Evolutionary conservation across 2,888 invertebrate species (phyloP), one percentile per base, ranked within the genome.

Genomic region (Parasteatoda lunata): DNA sequence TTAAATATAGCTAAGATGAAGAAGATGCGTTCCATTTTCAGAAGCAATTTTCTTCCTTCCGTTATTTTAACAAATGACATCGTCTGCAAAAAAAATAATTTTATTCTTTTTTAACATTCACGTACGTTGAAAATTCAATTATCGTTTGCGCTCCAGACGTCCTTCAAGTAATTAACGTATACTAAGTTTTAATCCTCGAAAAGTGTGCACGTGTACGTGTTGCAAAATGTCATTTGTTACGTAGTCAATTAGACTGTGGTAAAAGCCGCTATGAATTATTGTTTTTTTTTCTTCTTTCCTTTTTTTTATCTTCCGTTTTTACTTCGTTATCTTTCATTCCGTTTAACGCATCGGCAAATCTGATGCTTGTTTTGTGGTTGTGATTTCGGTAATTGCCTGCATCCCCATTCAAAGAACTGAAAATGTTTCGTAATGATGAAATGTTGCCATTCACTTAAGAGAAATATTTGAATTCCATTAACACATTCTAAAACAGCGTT

Each of bases 81-180:
- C 59, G 59, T 59, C 59, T 8, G 59, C 9, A 13, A 30, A 30
- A 30, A 30, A 30, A 30, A 70, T 80, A 54, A 72, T 80, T 80
- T 59, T 66, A 15, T 66, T 69, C 65, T 72, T 49, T 65, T 75
- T 77, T 77, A 52, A 52, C 47, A 66, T 8, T 68, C 69, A 69
- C 77, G 51, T 47, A 30, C 47, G 30, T 30, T 2, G 75, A 81
- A 81, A 81, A 81, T 81, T 81, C 81, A 81, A 81, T 81, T 81
- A 81, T 75, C 75, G 75, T 81, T 69, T 81, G 66, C 69, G 81
- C 81, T 15, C 47, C 64, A 15, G 45, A 81, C 81, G 69, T 81
- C 75, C 75, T 81, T 75, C 75, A 69, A 75, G 81, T 81, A 81
- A 81, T 81, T 81, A 81, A 75, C 69, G 68, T 75, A 69, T 49